Conservation (phyloP, 2,113 vertebrate species). For the Capreolus pygargus region DNA sequence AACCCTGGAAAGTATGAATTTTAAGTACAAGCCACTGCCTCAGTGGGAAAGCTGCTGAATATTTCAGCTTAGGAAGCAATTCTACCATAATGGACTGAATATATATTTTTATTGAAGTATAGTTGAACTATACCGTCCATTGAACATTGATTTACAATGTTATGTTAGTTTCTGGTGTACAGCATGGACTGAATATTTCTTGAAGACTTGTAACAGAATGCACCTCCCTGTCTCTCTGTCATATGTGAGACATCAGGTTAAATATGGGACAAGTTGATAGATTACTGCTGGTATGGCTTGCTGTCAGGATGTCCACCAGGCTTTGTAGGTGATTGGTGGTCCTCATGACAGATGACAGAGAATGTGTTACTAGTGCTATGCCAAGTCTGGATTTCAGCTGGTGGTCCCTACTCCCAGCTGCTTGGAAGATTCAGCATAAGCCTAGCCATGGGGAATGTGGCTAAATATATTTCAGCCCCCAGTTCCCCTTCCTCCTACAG, state of each 20-base stretch:
- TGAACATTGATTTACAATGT: neutral
- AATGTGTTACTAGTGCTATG: neutral
- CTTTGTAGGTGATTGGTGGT: neutral
- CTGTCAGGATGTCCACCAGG: neutral
- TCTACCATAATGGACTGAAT: neutral
- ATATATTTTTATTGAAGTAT: neutral
- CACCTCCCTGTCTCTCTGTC: neutral
- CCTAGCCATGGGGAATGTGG: neutral
- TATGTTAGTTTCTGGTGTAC: neutral
- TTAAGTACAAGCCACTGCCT: neutral
- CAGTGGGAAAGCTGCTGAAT: conserved; percentile 3
- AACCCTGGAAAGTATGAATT: neutral
- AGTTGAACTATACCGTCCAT: neutral
- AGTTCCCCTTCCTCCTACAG: neutral
- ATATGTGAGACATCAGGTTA: neutral
- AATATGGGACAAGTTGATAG: neutral
- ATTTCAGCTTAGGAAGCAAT: conserved; percentile 18
- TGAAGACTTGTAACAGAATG: neutral
- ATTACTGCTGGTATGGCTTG: neutral
- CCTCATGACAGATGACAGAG: neutral
- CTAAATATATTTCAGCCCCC: neutral
- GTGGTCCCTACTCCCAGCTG: neutral
- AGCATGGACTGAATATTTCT: neutral
- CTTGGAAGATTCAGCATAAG: neutral
- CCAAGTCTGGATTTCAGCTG: neutral